phyloP scores from a whole-genome alignment of 2,797 vertebrate genomes.

The Catostomus latipinnis region DNA sequence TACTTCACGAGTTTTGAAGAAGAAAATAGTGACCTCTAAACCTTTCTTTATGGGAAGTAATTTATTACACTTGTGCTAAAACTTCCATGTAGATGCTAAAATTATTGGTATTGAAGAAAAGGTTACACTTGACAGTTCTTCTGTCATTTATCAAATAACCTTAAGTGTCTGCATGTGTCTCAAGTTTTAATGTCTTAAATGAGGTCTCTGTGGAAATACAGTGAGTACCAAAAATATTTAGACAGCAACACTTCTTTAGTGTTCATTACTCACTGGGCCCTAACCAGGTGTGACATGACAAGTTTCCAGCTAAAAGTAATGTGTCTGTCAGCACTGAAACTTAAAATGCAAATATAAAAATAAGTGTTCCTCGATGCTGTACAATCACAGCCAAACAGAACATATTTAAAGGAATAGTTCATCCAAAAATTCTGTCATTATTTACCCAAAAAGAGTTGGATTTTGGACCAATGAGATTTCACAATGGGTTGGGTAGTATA shows the following conservation, averaged over 20 bases:
- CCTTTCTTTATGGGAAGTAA: not conserved
- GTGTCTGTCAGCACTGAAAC: not conserved
- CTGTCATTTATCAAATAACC: no score
- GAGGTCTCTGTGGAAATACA: conserved; percentile 11
- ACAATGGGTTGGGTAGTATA: no score
- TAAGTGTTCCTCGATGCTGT: no score
- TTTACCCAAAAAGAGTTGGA: no score
- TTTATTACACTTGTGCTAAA: conserved; percentile 18
- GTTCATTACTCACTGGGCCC: not conserved
- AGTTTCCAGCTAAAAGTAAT: not conserved
- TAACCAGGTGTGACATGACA: not conserved
- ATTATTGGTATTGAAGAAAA: conserved; percentile 12
- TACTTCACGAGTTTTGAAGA: not conserved
- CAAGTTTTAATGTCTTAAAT: conserved; percentile 35
- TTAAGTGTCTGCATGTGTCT: conserved; percentile 12
- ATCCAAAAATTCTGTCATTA: no score
- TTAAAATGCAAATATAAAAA: not conserved
- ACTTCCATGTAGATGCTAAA: conserved; percentile 5
- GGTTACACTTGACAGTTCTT: conserved; percentile 1
- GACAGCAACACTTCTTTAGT: not conserved
- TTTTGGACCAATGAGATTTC: no score
- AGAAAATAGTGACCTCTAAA: no score
- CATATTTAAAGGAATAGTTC: no score
- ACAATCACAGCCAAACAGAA: no score
- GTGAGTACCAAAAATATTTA: conserved; percentile 1